Percentiles rank a stretch among this genome's conserved stretches.
phyloP scores from a whole-genome alignment of 2,113 vertebrate genomes.

The Cinclus mexicanus region DNA sequence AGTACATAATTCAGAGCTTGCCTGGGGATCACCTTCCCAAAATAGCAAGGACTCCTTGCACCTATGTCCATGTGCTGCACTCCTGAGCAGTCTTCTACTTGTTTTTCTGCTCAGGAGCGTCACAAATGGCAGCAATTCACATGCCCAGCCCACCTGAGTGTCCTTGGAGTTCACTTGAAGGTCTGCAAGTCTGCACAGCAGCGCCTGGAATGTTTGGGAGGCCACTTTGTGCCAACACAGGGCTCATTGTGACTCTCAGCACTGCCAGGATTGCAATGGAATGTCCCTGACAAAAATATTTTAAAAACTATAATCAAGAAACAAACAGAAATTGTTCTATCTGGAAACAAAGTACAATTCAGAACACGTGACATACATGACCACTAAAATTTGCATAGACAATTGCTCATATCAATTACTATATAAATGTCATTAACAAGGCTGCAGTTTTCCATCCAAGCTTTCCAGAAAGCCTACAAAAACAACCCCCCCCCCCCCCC shows the following conservation, averaged over 20 bases:
- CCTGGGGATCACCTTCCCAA: not conserved
- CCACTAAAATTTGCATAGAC: not conserved
- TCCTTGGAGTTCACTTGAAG: not conserved
- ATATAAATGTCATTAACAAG: not conserved
- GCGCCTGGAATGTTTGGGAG: fast-evolving
- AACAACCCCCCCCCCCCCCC: not conserved
- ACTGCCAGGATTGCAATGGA: not conserved
- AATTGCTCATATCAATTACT: not conserved
- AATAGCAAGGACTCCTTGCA: not conserved
- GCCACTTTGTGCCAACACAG: not conserved
- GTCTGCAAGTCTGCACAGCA: not conserved
- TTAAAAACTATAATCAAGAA: not conserved
- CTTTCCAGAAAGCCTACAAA: not conserved
- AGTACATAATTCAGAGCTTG: not conserved
- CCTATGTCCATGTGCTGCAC: fast-evolving
- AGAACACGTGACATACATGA: fast-evolving
- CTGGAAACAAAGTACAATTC: not conserved
- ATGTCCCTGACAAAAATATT: not conserved
- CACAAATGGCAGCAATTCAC: not conserved
- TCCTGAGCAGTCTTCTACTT: not conserved
- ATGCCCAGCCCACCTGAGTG: not conserved
- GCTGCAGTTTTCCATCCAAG: not conserved
- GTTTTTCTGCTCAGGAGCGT: not conserved
- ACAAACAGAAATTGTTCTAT: not conserved
- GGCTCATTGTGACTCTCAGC: fast-evolving